These are phyloP conservation scores for Eilema sororculum DNA, from an alignment of 2,888 invertebrate genomes.

Conservation along the genomic window DNA sequence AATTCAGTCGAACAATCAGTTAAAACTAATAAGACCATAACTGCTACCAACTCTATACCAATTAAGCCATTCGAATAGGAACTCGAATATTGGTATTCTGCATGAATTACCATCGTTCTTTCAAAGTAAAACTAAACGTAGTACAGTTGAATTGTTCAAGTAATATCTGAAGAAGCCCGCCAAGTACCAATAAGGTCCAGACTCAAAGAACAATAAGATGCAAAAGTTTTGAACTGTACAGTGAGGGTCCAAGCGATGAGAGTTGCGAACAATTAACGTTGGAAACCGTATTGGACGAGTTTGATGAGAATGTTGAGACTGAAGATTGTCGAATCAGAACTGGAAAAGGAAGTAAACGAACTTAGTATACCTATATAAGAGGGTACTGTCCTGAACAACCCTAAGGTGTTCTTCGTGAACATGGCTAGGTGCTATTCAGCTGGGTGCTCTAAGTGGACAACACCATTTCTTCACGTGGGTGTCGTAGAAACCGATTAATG, in stretches of 20 bases:
- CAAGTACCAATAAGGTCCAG: slow-evolving; percentile 60
- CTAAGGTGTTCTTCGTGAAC: too few relatives aligned
- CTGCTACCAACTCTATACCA: not conserved
- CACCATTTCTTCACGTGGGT: too few relatives aligned
- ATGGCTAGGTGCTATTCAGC: too few relatives aligned
- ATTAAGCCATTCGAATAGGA: not conserved
- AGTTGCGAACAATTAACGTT: slow-evolving; percentile 24
- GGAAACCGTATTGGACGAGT: slow-evolving; percentile 32
- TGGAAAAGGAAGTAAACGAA: not conserved
- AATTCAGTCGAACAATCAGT: too few relatives aligned
- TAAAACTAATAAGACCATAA: not conserved
- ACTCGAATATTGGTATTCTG: not conserved
- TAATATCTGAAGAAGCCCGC: slow-evolving; percentile 44
- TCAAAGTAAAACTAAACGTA: slow-evolving; percentile 27
- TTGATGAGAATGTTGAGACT: slow-evolving; percentile 8
- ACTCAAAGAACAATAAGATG: slow-evolving; percentile 62
- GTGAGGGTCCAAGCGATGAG: slow-evolving; percentile 36
- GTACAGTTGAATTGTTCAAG: slow-evolving; percentile 45
- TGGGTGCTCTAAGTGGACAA: too few relatives aligned
- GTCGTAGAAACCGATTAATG: too few relatives aligned
- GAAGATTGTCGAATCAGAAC: not conserved
- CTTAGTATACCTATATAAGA: too few relatives aligned
- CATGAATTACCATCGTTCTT: slow-evolving; percentile 7
- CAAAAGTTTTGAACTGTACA: slow-evolving; percentile 53
- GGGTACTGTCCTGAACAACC: too few relatives aligned